A percentile compares a stretch with the other conserved stretches of the same genome.
phyloP scores from a whole-genome alignment of 2,113 vertebrate genomes.

The Sturnira hondurensis region DNA sequence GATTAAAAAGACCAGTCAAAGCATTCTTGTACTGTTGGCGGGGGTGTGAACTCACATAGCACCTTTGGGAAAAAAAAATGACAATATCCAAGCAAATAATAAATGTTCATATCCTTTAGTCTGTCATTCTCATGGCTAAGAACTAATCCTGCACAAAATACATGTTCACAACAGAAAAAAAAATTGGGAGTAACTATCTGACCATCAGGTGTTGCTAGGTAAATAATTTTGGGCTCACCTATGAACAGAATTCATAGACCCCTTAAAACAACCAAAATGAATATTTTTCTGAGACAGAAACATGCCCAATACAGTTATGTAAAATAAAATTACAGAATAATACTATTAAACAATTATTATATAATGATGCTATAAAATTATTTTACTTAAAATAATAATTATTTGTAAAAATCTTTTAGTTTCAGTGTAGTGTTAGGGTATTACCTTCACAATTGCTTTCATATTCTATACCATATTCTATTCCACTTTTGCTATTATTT shows the following conservation, averaged over 20 bases:
- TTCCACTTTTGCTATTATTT: neutral
- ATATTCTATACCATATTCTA: neutral
- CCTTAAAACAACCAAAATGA: neutral
- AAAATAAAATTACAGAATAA: neutral
- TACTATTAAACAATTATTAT: neutral
- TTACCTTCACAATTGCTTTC: neutral
- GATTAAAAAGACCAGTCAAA: neutral
- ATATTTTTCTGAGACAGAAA: neutral
- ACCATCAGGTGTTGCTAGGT: neutral
- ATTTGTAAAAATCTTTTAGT: neutral
- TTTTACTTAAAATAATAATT: neutral
- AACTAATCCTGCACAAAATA: neutral
- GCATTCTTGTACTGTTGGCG: neutral
- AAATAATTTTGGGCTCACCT: neutral
- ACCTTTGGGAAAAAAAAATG: neutral
- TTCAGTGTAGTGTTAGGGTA: neutral
- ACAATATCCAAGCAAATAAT: neutral
- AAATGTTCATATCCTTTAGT: neutral
- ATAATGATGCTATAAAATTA: neutral
- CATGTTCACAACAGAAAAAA: neutral
- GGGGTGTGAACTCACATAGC: neutral
- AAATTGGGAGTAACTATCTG: neutral
- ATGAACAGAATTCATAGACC: neutral
- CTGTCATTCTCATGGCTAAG: neutral
- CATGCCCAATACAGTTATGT: neutral